phyloP scores from a whole-genome alignment of 2,113 vertebrate species.

The Motacilla tschutschensis region DNA sequence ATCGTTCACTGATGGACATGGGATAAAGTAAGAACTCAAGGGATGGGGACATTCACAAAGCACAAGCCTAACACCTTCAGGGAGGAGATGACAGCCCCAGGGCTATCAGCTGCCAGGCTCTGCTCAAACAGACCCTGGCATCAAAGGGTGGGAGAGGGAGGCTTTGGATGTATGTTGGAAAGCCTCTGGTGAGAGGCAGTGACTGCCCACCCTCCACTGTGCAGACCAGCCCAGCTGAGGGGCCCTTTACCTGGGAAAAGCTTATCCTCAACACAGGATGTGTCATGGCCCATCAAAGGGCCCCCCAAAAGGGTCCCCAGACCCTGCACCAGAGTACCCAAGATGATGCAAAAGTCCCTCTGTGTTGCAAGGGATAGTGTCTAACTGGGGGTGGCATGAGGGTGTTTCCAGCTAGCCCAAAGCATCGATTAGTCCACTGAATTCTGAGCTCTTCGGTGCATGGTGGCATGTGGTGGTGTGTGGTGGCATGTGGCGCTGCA shows the following conservation, averaged over 20 bases:
- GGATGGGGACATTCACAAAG: background rate
- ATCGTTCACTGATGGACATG: background rate
- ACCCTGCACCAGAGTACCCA: background rate
- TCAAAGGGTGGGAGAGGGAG: no score
- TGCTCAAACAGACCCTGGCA: fast-evolving
- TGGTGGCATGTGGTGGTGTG: background rate
- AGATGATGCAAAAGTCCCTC: background rate
- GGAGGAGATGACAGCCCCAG: background rate
- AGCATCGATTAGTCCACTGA: background rate
- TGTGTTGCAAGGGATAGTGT: no score
- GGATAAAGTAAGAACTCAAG: background rate
- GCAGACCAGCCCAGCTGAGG: background rate
- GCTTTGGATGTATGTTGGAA: background rate
- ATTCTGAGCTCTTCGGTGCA: background rate
- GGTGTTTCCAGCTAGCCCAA: background rate
- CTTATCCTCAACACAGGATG: background rate
- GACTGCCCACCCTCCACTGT: fast-evolving
- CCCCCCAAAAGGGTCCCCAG: no score
- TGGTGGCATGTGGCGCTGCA: background rate
- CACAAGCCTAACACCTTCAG: background rate
- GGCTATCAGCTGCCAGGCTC: background rate
- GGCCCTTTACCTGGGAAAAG: background rate
- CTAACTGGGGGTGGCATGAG: background rate
- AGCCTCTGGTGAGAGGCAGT: background rate
- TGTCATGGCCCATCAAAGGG: background rate